phyloP scores from a whole-genome alignment of 2,888 invertebrate genomes.

The Lysandra bellargus region DNA sequence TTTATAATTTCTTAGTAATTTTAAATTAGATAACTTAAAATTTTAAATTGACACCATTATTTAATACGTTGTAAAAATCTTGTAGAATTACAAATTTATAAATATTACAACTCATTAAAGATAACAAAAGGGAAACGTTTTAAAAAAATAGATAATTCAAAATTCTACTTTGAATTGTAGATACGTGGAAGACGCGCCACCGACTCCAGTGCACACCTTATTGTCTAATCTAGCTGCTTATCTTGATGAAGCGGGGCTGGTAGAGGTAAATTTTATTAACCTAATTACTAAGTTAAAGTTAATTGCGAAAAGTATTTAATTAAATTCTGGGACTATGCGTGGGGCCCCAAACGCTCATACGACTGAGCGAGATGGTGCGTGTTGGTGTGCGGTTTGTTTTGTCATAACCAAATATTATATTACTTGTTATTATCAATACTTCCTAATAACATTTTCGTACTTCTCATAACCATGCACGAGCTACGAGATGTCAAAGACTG shows the following conservation, averaged over 20 bases:
- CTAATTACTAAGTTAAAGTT: not conserved
- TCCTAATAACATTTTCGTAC: too few species aligned
- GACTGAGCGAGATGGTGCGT: too few species aligned
- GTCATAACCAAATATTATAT: too few species aligned
- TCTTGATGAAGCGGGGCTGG: constrained; percentile 57
- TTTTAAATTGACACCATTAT: not conserved
- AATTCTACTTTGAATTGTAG: constrained; percentile 45
- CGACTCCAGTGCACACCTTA: constrained; percentile 61
- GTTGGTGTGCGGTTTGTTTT: too few species aligned
- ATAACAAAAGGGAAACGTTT: too few species aligned
- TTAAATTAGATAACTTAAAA: not conserved
- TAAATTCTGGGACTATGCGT: not conserved
- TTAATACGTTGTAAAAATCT: not conserved
- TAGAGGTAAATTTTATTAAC: constrained; percentile 50
- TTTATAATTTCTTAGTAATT: not conserved
- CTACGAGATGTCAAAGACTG: too few species aligned
- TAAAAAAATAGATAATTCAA: not conserved
- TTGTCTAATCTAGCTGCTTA: constrained; percentile 67
- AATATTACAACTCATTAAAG: too few species aligned
- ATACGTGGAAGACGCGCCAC: constrained; percentile 65
- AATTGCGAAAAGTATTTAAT: not conserved
- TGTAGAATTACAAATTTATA: not conserved
- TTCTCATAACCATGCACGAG: too few species aligned
- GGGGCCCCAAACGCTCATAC: too few species aligned
- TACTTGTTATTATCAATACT: too few species aligned